Percentiles rank a stretch among this genome's conserved stretches.
phyloP scores from a whole-genome alignment of 2,888 invertebrate species.

The Hanleya hanleyi region DNA sequence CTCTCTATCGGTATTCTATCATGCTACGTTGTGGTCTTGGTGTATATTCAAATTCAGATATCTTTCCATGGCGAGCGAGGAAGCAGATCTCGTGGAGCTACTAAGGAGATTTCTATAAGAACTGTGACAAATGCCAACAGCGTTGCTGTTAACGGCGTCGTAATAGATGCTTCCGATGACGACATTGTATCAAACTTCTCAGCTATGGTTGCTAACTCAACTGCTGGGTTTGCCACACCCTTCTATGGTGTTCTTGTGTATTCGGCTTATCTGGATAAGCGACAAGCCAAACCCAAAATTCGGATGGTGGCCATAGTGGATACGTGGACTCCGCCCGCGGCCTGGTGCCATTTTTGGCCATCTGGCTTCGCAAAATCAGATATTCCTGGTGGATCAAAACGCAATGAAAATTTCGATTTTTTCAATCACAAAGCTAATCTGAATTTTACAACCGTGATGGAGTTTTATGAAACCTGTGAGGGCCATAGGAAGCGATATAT shows the following conservation, averaged over 20 bases:
- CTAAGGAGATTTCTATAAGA: no score
- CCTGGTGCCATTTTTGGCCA: background rate
- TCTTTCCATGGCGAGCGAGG: no score
- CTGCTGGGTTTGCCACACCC: no score
- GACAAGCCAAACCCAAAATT: background rate
- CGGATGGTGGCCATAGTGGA: background rate
- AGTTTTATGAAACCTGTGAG: slow-evolving; percentile 29
- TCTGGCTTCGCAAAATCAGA: background rate
- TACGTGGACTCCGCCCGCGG: background rate
- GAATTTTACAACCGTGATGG: slow-evolving; percentile 6
- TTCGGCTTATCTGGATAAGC: background rate
- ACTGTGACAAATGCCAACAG: no score
- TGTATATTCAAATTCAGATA: no score
- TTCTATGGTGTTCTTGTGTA: background rate
- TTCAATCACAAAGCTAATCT: background rate
- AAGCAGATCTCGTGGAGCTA: no score
- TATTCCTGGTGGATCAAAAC: background rate
- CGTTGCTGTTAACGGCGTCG: no score
- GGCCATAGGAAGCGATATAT: slow-evolving; percentile 12
- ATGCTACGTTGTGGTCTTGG: no score
- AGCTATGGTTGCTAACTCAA: no score
- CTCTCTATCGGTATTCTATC: no score
- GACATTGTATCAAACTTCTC: no score
- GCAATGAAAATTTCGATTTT: background rate
- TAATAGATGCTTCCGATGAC: no score